These are phyloP conservation scores for Columba guinea DNA, from an alignment of 2,797 vertebrate species.

Conservation along the genomic window DNA sequence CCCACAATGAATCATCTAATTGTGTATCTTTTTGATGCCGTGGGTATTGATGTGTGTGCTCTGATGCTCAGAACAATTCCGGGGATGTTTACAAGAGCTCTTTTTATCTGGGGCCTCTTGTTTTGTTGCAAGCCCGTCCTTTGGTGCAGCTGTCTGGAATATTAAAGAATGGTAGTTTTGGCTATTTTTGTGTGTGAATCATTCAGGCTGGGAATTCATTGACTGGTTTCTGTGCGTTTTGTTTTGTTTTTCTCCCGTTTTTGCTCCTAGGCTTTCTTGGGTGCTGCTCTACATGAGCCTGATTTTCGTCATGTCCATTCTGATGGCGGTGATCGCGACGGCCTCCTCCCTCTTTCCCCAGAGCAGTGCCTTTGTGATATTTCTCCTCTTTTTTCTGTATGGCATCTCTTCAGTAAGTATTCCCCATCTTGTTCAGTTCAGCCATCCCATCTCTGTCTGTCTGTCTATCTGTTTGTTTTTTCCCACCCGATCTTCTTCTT, in stretches of 20 bases:
- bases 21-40: background rate
- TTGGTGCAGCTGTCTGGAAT: background rate
- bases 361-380: conserved; percentile 90
- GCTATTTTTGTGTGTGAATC: background rate
- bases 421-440: accelerated
- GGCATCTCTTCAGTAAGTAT: conserved; percentile 94
- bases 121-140: background rate
- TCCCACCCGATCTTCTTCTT: background rate
- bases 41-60: background rate
- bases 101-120: background rate
- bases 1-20: background rate
- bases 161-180: background rate
- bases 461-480: background rate
- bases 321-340: conserved; percentile 94
- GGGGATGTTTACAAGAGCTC: background rate
- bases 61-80: background rate
- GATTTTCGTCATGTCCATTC: conserved; percentile 91
- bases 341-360: conserved; percentile 91
- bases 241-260: accelerated
- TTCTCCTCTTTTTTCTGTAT: conserved; percentile 93
- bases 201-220: background rate
- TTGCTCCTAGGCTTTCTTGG: conserved; percentile 90
- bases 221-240: background rate
- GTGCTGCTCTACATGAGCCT: conserved; percentile 90
- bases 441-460: background rate